Evolutionary conservation across 2,888 invertebrate species (phyloP).

Genomic region (Anoncus sp.): DNA sequence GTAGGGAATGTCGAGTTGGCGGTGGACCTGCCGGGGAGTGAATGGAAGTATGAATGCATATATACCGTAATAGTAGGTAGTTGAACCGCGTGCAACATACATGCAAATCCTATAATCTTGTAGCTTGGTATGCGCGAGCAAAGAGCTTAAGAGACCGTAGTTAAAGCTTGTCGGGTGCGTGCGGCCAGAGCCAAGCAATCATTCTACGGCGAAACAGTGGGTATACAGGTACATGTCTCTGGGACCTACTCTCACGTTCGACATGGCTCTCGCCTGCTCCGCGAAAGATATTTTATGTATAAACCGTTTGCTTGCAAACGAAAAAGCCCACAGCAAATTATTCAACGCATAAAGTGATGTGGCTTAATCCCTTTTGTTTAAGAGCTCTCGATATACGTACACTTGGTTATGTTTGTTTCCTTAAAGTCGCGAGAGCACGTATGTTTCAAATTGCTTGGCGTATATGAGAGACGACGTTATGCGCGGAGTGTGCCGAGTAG

Average conservation of each 20-base stretch:
- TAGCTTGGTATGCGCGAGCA: constrained; percentile 22
- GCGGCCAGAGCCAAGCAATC: constrained; percentile 3
- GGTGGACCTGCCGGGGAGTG: constrained; percentile 22
- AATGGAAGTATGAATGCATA: constrained; percentile 27
- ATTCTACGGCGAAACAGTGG: constrained; percentile 21
- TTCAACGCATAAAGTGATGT: neutral
- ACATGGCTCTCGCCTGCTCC: constrained; percentile 14
- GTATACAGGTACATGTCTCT: constrained; percentile 28
- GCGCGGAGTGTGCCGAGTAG: constrained; percentile 4
- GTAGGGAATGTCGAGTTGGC: neutral
- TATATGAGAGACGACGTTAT: constrained; percentile 14
- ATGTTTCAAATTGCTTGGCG: constrained; percentile 32
- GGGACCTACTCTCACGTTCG: constrained; percentile 36
- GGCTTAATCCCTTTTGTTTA: neutral
- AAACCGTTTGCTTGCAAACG: neutral
- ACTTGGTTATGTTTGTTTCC: constrained; percentile 15
- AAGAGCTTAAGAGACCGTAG: constrained; percentile 23
- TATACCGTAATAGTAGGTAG: constrained; percentile 13
- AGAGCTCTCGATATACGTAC: neutral
- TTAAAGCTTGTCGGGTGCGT: constrained; percentile 36
- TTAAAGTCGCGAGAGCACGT: constrained; percentile 39
- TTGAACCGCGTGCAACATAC: constrained; percentile 5
- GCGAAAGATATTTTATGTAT: neutral
- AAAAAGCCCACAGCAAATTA: neutral
- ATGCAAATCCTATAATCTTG: constrained; percentile 36